Evolutionary conservation across 2,797 vertebrate genomes (phyloP).

Genomic region (Synanceia verrucosa): DNA sequence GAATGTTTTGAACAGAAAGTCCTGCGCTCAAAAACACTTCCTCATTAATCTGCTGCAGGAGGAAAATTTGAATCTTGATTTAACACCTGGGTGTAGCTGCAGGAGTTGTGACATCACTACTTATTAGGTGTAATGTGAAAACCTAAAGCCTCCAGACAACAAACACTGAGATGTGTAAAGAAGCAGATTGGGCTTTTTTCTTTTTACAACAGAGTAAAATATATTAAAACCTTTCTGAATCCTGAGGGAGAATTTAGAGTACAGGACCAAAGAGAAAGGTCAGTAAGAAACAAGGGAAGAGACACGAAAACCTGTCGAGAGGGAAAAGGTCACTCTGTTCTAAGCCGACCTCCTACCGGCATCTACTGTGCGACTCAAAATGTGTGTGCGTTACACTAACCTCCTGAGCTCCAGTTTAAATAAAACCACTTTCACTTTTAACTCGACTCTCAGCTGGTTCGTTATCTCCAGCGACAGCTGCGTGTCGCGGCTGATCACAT

Average conservation of each 20-base stretch:
- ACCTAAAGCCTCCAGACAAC: too few relatives aligned
- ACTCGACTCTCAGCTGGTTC: constrained; percentile 34
- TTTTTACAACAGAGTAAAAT: too few relatives aligned
- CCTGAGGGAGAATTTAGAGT: not conserved
- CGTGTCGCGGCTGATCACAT: constrained; percentile 35
- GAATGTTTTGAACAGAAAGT: too few relatives aligned
- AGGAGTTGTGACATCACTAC: too few relatives aligned
- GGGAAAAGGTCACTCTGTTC: not conserved
- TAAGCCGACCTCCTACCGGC: not conserved
- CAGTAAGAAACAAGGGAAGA: not conserved
- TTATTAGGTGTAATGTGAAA: too few relatives aligned
- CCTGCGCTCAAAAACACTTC: too few relatives aligned
- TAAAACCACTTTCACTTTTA: constrained; percentile 23
- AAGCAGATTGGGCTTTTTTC: too few relatives aligned
- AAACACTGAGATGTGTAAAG: too few relatives aligned
- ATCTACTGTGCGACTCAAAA: not conserved
- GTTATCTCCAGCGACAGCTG: constrained; percentile 29
- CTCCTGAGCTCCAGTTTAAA: constrained; percentile 19
- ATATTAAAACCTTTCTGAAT: not conserved
- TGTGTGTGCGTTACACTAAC: constrained; percentile 2
- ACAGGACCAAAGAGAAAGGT: not conserved
- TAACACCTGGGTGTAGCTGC: too few relatives aligned
- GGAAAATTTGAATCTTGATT: too few relatives aligned
- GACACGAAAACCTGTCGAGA: not conserved
- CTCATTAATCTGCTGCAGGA: too few relatives aligned